Conservation (phyloP, 2,888 invertebrate genomes). For the Cremastinae sp. region DNA sequence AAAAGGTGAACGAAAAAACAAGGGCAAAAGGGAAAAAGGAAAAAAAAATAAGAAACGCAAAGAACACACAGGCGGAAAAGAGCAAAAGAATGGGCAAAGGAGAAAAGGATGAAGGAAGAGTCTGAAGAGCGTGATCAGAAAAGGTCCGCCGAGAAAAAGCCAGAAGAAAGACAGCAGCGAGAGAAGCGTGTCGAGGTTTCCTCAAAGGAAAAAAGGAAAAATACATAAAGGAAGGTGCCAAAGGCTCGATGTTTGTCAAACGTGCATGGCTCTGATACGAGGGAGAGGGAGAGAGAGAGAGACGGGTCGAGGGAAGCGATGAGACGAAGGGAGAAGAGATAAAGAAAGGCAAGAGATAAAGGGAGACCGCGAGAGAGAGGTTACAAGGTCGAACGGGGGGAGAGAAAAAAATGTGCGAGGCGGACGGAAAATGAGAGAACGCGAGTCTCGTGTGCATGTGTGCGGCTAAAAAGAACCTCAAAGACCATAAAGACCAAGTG, state of each 20-base stretch:
- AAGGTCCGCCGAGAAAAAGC: no score
- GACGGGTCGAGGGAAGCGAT: conserved; percentile 24
- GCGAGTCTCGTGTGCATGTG: conserved; percentile 23
- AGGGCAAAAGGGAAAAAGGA: conserved; percentile 27
- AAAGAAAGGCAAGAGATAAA: conserved; percentile 45
- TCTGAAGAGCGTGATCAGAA: no score
- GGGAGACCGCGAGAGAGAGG: conserved; percentile 58
- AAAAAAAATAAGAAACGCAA: conserved; percentile 34
- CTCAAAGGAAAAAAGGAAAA: conserved; percentile 14
- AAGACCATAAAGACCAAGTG: conserved; percentile 76
- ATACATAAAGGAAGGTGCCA: conserved; percentile 31
- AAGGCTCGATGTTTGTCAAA: conserved; percentile 29
- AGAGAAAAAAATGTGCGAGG: conserved; percentile 32
- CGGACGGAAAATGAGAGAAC: conserved; percentile 17
- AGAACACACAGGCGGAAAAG: conserved; percentile 44
- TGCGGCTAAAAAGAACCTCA: conserved; percentile 72
- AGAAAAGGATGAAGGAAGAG: conserved; percentile 5
- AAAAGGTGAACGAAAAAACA: conserved; percentile 31
- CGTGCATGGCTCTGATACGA: conserved; percentile 13
- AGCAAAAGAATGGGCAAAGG: conserved; percentile 34
- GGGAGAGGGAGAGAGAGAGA: conserved; percentile 22
- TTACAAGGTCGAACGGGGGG: conserved; percentile 44
- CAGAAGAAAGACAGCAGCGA: no score
- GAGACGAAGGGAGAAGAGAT: conserved; percentile 13
- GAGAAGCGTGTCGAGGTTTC: not conserved